Evolutionary conservation across 2,888 invertebrate genomes (phyloP), one percentile per base, ranked within the genome.

Genomic region (Pterobdella sp.): DNA sequence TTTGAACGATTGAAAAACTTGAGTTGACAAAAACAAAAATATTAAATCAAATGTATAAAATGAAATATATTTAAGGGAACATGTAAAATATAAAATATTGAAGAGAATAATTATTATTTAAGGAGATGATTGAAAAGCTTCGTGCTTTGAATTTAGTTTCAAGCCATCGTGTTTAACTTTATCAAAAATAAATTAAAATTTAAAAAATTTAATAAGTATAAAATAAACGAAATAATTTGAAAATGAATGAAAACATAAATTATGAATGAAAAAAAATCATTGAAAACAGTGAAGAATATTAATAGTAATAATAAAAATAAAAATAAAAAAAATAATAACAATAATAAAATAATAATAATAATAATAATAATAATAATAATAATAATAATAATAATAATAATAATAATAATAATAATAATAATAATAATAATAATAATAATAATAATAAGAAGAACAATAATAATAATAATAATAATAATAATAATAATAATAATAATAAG

Each of bases 401-500:
- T 42, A 42, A 42, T 42, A 42, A 42, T 42, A 42, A 42, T 42
- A 42, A 42, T 42, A 42, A 42, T 14, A 42, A 42, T 42, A 42
- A 42, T 42, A 42, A 42, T 42, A 42, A 42, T 42, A 42, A 42
- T 42, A 42, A 42, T 42, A 42, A 42, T 42, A 42, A 42, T 42
- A 42, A 42, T 42, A 42, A 42, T 42, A 42, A 42, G 7, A 42
- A 42, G 7, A 42, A 42, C 18, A 42, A 42, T 42, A 42, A 42
- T 42, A 42, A 42, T 14, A 14, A 42, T 14, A 42, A 42, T 42
- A 42, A 42, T 42, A 42, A 42, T 42, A 42, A 42, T 42, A 42
- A 42, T 14, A 42, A 42, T 42, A 42, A 42, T 42, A 42, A 42
- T 42, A 42, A 42, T 42, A 42, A 42, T 42, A 42, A 49, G 1